Conservation (phyloP, 1,140 invertebrate genomes). For the Euborellia annulipes region DNA sequence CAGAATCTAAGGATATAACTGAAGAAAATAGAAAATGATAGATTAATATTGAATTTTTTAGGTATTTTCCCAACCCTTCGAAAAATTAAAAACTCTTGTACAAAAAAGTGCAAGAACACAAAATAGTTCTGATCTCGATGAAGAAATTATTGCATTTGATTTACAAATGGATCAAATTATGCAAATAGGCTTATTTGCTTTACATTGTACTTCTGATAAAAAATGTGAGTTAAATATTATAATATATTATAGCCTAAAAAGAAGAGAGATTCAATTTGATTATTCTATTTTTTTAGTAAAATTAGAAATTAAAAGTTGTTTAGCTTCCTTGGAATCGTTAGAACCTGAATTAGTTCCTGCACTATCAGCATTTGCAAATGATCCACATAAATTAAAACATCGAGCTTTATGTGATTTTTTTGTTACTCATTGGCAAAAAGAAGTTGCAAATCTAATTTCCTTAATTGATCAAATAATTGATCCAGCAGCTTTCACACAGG, state of each 20-base stretch:
- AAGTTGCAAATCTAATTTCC: conserved; percentile 36
- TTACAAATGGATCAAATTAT: conserved; percentile 42
- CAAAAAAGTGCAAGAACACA: conserved; percentile 19
- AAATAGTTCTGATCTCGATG: conserved; percentile 23
- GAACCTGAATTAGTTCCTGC: conserved; percentile 45
- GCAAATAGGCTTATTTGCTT: conserved; percentile 49
- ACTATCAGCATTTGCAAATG: conserved; percentile 29
- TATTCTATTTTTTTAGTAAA: conserved; percentile 31
- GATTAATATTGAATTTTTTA: no score
- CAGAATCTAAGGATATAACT: no score
- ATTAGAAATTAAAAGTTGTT: conserved; percentile 37
- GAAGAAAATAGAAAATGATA: no score
- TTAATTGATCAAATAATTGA: conserved; percentile 44
- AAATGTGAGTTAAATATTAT: conserved; percentile 29
- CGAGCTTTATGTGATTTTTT: conserved; percentile 30
- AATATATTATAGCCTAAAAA: conserved; percentile 4
- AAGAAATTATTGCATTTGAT: conserved; percentile 40
- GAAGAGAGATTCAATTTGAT: background rate
- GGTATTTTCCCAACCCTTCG: conserved; percentile 24
- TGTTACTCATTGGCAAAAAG: conserved; percentile 36
- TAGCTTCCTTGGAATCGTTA: conserved; percentile 45
- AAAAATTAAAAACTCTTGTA: conserved; percentile 25
- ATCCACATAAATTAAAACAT: conserved; percentile 25
- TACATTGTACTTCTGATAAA: conserved; percentile 42
- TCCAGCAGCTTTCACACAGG: conserved; percentile 44